Evolutionary conservation across 2,888 invertebrate genomes (phyloP).

Genomic region (Hydroisotoma schaefferi): DNA sequence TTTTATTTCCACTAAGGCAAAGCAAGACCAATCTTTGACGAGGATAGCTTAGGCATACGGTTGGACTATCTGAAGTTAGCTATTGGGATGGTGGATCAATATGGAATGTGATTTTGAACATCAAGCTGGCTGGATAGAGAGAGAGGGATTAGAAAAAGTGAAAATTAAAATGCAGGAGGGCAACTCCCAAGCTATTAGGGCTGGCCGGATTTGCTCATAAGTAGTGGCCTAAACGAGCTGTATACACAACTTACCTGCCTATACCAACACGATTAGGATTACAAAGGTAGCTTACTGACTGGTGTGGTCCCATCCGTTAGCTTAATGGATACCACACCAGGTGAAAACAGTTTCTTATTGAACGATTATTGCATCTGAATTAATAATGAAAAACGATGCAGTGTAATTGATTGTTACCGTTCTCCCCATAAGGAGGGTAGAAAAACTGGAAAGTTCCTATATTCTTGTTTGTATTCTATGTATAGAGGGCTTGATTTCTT

Average conservation of each 20-base stretch:
- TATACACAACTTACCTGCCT: not conserved
- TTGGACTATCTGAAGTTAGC: not conserved
- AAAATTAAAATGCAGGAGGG: constrained; percentile 3
- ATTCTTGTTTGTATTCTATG: not conserved
- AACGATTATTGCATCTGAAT: constrained; percentile 14
- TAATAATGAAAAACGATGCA: constrained; percentile 36
- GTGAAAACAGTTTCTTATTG: constrained; percentile 12
- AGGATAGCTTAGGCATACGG: not conserved
- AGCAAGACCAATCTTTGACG: no score
- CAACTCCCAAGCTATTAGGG: not conserved
- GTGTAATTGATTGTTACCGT: constrained; percentile 38
- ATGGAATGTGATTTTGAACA: no score
- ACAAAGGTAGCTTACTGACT: not conserved
- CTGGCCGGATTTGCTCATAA: not conserved
- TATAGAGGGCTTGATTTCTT: not conserved
- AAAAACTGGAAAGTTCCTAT: not conserved
- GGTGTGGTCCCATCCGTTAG: no score
- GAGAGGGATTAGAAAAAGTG: no score
- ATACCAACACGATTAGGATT: no score
- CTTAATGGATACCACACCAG: constrained; percentile 5
- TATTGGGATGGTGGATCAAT: no score
- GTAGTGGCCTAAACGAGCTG: not conserved
- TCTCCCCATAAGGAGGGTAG: not conserved
- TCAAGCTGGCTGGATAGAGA: no score
- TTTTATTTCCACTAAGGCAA: no score